These are phyloP conservation scores for Volucella zonaria DNA, from an alignment of 2,888 invertebrate species.

Conservation along the genomic window DNA sequence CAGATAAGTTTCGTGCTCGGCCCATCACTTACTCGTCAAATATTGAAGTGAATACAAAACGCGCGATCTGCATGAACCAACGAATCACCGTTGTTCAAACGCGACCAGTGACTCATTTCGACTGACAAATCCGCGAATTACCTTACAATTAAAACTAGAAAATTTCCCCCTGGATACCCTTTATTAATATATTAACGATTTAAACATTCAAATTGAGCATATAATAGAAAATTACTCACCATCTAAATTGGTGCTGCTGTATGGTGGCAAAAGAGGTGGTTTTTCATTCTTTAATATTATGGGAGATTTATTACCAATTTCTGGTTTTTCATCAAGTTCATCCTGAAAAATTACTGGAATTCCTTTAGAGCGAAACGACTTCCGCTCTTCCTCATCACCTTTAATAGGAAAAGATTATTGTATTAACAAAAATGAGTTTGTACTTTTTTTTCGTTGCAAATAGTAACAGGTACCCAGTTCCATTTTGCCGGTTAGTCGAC, in stretches of 20 bases:
- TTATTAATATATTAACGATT: no score
- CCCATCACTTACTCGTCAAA: no score
- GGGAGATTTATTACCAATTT: slow-evolving; percentile 94
- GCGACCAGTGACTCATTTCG: no score
- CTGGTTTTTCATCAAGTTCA: slow-evolving; percentile 96
- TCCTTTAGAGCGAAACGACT: slow-evolving; percentile 91
- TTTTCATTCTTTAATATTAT: slow-evolving; percentile 97
- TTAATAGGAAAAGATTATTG: slow-evolving; percentile 74
- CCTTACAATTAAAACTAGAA: no score
- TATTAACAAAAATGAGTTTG: neutral
- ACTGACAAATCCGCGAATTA: no score
- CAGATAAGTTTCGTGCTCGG: no score
- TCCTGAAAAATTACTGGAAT: slow-evolving; percentile 99
- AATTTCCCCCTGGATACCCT: no score
- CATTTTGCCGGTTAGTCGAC: slow-evolving; percentile 93
- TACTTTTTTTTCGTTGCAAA: neutral
- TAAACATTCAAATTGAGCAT: slow-evolving; percentile 45
- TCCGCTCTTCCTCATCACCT: slow-evolving; percentile 91
- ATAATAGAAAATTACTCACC: slow-evolving; percentile 75
- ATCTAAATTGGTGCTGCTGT: slow-evolving; percentile 82
- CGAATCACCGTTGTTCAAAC: no score
- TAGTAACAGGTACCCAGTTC: slow-evolving; percentile 84
- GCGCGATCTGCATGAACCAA: no score
- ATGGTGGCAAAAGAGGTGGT: slow-evolving; percentile 93
- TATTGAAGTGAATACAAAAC: no score